phyloP scores from a whole-genome alignment of 2,113 vertebrate species.

The Clupea harengus region DNA sequence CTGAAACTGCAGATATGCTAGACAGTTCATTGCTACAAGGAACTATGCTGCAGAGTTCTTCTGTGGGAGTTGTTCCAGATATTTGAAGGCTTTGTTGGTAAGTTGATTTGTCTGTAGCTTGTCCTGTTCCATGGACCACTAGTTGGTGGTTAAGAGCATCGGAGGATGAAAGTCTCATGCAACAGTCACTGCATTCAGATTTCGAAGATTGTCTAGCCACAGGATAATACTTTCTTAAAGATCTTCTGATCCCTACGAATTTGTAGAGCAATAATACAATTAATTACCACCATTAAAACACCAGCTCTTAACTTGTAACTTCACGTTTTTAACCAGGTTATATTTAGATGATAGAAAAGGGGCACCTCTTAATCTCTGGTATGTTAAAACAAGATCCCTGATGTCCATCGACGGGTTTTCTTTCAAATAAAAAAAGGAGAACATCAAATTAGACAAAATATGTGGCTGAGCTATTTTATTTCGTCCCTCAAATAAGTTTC shows the following conservation, averaged over 20 bases:
- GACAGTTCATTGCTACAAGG: neutral
- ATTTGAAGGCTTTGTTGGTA: neutral
- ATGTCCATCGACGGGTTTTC: neutral
- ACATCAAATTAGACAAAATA: neutral
- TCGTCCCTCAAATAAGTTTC: neutral
- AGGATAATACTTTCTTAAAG: neutral
- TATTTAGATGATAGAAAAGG: neutral
- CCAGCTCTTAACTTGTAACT: neutral
- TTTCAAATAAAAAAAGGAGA: neutral
- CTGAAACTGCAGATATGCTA: neutral
- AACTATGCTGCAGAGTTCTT: neutral
- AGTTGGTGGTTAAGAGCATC: neutral
- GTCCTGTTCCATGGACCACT: neutral
- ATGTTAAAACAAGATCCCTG: neutral
- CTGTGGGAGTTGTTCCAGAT: neutral
- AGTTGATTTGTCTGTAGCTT: neutral
- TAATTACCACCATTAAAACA: neutral
- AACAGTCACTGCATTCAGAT: neutral
- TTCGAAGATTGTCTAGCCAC: neutral
- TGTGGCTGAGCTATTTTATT: neutral
- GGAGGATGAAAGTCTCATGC: neutral
- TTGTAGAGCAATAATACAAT: neutral
- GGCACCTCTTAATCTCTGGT: neutral
- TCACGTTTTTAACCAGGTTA: too few species aligned
- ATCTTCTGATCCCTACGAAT: neutral